Evolutionary conservation across 64 coral and sea anemone species (phyloP).

Genomic region (Actinia tenebrosa): DNA sequence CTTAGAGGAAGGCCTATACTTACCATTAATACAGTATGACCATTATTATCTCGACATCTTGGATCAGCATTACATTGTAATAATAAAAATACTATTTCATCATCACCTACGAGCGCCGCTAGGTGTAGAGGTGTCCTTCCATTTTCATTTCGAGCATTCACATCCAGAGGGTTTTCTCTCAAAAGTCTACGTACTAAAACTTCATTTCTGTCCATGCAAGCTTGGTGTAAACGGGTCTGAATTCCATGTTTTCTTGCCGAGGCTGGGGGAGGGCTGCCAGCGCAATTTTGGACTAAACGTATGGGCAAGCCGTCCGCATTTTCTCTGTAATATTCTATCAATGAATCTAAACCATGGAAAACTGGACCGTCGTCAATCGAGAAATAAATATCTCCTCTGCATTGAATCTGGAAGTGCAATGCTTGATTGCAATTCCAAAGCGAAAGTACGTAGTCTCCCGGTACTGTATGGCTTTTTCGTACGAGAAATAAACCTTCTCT

Average conservation of each 20-base stretch:
- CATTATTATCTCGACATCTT: slow-evolving; percentile 73
- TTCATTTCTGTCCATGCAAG: slow-evolving; percentile 72
- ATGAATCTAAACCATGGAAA: slow-evolving; percentile 85
- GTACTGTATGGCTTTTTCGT: slow-evolving; percentile 74
- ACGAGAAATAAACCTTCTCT: slow-evolving; percentile 95
- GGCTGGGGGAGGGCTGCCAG: slow-evolving; percentile 71
- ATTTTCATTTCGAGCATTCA: slow-evolving; percentile 79
- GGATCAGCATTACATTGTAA: slow-evolving; percentile 82
- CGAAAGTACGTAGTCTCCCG: slow-evolving; percentile 85
- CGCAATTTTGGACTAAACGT: slow-evolving; percentile 56
- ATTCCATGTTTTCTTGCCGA: slow-evolving; percentile 79
- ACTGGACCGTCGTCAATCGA: slow-evolving; percentile 92
- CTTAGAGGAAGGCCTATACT: background rate
- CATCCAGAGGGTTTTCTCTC: slow-evolving; percentile 61
- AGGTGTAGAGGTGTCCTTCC: slow-evolving; percentile 78
- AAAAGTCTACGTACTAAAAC: slow-evolving; percentile 72
- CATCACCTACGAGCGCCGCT: slow-evolving; percentile 55
- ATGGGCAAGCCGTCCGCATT: slow-evolving; percentile 89
- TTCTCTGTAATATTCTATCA: slow-evolving; percentile 90
- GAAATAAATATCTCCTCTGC: slow-evolving; percentile 75
- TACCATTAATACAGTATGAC: slow-evolving; percentile 82
- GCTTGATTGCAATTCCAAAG: slow-evolving; percentile 84
- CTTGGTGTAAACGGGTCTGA: slow-evolving; percentile 70
- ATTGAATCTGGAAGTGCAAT: slow-evolving; percentile 92
- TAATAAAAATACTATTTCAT: slow-evolving; percentile 68